These are phyloP conservation scores for Arbacia lixula DNA, from an alignment of 53 echinoderm and acorn worm species.

Conservation along the genomic window DNA sequence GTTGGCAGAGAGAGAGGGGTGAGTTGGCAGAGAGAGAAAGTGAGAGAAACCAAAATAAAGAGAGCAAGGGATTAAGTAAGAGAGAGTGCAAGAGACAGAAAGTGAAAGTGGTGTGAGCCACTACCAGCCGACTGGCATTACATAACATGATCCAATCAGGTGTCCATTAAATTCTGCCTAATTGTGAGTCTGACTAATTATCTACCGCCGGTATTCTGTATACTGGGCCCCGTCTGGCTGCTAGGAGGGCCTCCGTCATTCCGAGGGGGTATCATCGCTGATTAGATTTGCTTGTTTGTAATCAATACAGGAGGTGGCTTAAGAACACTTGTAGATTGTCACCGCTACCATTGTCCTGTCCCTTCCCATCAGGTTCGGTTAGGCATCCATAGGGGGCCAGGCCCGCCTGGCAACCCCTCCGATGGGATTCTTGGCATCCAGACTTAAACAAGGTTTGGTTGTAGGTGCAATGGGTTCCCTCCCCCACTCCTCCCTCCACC, in stretches of 20 bases:
- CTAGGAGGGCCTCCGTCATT: too few relatives aligned
- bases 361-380: too few relatives aligned
- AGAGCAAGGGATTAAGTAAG: not conserved
- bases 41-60: not conserved
- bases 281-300: slow-evolving; percentile 37
- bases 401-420: too few relatives aligned
- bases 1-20: not conserved
- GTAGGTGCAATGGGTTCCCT: too few relatives aligned
- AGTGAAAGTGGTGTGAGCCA: too few relatives aligned
- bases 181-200: slow-evolving; percentile 38
- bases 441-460: too few relatives aligned
- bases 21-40: not conserved
- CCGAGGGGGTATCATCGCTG: slow-evolving; percentile 31
- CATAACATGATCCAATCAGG: slow-evolving; percentile 54
- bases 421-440: too few relatives aligned
- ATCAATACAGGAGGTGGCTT: slow-evolving; percentile 43
- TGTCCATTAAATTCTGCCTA: slow-evolving; percentile 34
- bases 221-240: not conserved
- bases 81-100: not conserved
- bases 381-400: too few relatives aligned
- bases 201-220: not conserved
- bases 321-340: slow-evolving; percentile 11
- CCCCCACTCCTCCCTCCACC: too few relatives aligned
- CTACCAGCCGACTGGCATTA: slow-evolving; percentile 22
- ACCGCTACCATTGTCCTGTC: too few relatives aligned